phyloP scores from a whole-genome alignment of 2,888 invertebrate species.

The Oegoconia quadripuncta region DNA sequence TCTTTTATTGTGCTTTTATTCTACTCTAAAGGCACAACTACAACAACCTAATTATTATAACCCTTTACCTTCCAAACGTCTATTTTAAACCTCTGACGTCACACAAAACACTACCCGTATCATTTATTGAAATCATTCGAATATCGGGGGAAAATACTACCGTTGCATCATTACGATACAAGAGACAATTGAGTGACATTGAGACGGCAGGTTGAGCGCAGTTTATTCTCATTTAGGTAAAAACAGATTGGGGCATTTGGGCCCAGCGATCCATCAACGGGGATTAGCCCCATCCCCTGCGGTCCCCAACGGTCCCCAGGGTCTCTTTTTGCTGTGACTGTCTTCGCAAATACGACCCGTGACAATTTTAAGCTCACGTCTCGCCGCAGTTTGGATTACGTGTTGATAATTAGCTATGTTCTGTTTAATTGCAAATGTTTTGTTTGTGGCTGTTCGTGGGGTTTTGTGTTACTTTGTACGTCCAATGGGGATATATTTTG shows the following conservation, averaged over 20 bases:
- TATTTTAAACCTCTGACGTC: too few relatives aligned
- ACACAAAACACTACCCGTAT: too few relatives aligned
- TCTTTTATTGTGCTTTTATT: too few relatives aligned
- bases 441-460: conserved; percentile 12
- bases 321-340: conserved; percentile 35
- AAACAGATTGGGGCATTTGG: conserved; percentile 46
- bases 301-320: conserved; percentile 14
- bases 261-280: conserved; percentile 51
- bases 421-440: conserved; percentile 24
- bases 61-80: too few relatives aligned
- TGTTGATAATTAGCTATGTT: conserved; percentile 37
- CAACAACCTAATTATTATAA: too few relatives aligned
- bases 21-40: too few relatives aligned
- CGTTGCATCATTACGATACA: conserved; percentile 7
- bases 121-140: conserved; percentile 1
- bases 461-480: too few relatives aligned
- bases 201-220: conserved; percentile 27
- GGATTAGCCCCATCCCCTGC: conserved; percentile 38
- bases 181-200: conserved; percentile 6
- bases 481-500: too few relatives aligned
- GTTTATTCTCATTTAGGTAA: conserved; percentile 55
- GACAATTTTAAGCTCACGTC: conserved; percentile 34
- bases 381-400: conserved; percentile 26
- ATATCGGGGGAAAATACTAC: conserved; percentile 6
- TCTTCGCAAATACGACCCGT: conserved; percentile 34